These are phyloP conservation scores for Thalassarche chlororhynchos DNA, from an alignment of 2,113 vertebrate species.

Conservation along the genomic window DNA sequence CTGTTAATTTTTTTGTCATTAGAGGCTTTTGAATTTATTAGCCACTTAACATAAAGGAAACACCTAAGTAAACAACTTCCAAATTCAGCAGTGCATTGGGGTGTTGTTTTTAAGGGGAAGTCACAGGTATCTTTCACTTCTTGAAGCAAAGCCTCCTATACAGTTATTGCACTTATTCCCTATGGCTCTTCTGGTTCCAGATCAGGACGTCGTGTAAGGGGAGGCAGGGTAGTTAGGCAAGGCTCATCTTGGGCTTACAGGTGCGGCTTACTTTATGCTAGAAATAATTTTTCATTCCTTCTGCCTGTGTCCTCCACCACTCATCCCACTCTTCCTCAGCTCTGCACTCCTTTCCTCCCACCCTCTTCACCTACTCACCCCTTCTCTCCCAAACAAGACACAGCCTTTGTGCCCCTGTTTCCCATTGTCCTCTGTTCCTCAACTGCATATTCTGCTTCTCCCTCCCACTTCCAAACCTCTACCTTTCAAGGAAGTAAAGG, in stretches of 20 bases:
- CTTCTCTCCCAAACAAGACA: not conserved
- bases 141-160: not conserved
- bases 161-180: not conserved
- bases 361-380: not conserved
- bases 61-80: not conserved
- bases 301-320: not conserved
- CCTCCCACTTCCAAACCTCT: not conserved
- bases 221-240: not conserved
- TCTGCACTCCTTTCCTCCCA: not conserved
- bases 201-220: accelerated
- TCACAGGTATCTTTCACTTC: not conserved
- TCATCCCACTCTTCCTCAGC: not conserved
- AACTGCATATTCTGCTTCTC: not conserved
- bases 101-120: not conserved
- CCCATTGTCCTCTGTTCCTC: not conserved
- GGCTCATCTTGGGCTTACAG: not conserved
- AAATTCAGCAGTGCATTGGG: not conserved
- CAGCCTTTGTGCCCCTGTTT: not conserved
- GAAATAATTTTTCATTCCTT: not conserved
- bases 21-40: not conserved
- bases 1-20: not conserved
- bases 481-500: not conserved
- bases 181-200: not conserved
- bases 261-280: not conserved
- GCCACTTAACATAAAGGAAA: not conserved